phyloP scores from a whole-genome alignment of 2,797 vertebrate species.

The Clarias laeviceps region DNA sequence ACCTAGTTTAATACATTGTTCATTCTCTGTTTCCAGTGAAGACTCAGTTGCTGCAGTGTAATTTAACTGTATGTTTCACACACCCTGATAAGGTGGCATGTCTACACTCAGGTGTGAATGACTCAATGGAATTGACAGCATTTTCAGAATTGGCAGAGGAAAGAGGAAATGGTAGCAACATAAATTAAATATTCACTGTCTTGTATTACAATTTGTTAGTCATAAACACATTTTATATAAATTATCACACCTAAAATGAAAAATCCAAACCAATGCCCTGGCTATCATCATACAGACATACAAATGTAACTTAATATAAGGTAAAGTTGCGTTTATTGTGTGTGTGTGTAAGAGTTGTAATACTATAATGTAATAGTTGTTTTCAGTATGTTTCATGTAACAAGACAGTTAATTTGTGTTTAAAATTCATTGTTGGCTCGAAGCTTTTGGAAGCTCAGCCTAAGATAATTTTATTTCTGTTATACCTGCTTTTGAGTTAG shows the following conservation, averaged over 20 bases:
- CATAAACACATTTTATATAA: neutral
- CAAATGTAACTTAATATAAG: neutral
- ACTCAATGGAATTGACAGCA: conserved; percentile 22
- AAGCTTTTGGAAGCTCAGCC: neutral
- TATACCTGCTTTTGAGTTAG: conserved; percentile 82
- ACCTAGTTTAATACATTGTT: neutral
- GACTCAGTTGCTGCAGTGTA: conserved; percentile 82
- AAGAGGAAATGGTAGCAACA: conserved; percentile 28
- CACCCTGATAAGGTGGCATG: conserved; percentile 66
- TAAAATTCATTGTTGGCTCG: neutral
- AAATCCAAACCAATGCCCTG: neutral
- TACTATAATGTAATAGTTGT: neutral
- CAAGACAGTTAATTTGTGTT: neutral
- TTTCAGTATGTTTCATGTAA: neutral
- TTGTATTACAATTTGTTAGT: conserved; percentile 1
- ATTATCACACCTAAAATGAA: conserved; percentile 9
- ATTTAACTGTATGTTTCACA: conserved; percentile 82
- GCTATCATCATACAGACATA: neutral
- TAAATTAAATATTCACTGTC: neutral
- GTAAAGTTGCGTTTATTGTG: neutral
- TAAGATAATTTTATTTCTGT: neutral
- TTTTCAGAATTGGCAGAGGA: conserved; percentile 31
- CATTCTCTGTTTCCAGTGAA: conserved; percentile 69
- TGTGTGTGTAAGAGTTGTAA: neutral
- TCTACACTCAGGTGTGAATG: conserved; percentile 53